Conservation (phyloP, 2,113 vertebrate genomes). For the Anhinga anhinga region DNA sequence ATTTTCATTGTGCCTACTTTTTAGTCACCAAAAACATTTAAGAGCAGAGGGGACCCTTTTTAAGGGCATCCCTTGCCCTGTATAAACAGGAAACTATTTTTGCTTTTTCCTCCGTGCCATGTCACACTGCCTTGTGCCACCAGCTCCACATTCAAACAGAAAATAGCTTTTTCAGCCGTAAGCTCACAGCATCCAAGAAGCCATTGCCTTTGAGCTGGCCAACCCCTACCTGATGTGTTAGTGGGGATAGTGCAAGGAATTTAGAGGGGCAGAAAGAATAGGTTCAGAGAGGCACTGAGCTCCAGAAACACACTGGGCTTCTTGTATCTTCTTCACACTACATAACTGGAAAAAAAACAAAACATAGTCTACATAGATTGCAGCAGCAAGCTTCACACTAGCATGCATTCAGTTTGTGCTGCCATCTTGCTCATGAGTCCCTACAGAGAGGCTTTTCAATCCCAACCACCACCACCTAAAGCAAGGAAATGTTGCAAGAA, state of each 20-base stretch:
- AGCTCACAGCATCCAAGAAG: neutral
- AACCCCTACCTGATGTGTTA: neutral
- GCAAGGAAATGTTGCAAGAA: neutral
- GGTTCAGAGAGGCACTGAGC: neutral
- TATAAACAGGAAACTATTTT: neutral
- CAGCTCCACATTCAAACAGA: neutral
- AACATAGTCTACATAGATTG: too few relatives aligned
- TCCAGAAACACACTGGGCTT: neutral
- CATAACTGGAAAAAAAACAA: fast-evolving
- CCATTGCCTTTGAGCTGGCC: neutral
- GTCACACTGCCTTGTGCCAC: neutral
- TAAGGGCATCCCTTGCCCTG: neutral
- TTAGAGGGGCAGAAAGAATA: neutral
- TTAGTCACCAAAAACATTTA: neutral
- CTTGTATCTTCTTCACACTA: neutral
- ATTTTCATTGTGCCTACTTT: neutral
- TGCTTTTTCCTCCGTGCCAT: too few relatives aligned
- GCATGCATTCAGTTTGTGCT: neutral
- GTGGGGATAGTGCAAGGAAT: neutral
- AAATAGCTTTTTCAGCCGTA: neutral
- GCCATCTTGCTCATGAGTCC: neutral
- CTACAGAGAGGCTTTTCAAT: neutral
- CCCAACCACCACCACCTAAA: neutral
- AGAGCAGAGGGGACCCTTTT: neutral
- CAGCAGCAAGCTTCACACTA: neutral